Evolutionary conservation across 1,140 invertebrate species (phyloP).

Genomic region (Bombus cullumanus): DNA sequence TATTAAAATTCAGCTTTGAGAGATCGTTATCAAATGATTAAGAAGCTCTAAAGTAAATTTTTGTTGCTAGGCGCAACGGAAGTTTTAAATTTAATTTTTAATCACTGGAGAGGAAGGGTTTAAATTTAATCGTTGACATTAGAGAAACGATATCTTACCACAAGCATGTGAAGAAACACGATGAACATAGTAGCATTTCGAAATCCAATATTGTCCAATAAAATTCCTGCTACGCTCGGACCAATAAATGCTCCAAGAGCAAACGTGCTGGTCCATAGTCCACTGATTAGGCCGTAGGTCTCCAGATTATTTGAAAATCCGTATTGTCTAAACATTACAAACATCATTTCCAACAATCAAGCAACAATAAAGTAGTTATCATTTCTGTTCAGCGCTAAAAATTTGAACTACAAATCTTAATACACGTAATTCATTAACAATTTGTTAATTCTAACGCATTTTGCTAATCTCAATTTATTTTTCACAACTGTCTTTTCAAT

Average conservation of each 20-base stretch:
- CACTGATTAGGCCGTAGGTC: conserved; percentile 92
- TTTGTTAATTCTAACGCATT: too few relatives aligned
- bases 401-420: not conserved
- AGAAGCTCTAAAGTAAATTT: not conserved
- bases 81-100: not conserved
- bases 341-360: too few relatives aligned
- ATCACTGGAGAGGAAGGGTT: not conserved
- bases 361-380: too few relatives aligned
- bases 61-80: not conserved
- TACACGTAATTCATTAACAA: not conserved
- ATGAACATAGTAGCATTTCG: conserved; percentile 88
- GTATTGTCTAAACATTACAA: conserved; percentile 81
- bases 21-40: not conserved
- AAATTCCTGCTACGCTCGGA: conserved; percentile 89
- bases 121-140: not conserved
- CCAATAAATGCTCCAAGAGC: conserved; percentile 93
- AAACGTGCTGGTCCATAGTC: conserved; percentile 93
- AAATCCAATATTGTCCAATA: conserved; percentile 90
- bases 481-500: too few relatives aligned
- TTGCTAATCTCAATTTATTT: not conserved
- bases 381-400: not conserved
- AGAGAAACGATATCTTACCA: conserved; percentile 82
- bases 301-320: conserved; percentile 91
- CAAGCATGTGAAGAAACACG: conserved; percentile 85
- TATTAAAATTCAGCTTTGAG: not conserved